Evolutionary conservation across 2,888 invertebrate genomes (phyloP).

Genomic region (Dicyrtoma fusca): DNA sequence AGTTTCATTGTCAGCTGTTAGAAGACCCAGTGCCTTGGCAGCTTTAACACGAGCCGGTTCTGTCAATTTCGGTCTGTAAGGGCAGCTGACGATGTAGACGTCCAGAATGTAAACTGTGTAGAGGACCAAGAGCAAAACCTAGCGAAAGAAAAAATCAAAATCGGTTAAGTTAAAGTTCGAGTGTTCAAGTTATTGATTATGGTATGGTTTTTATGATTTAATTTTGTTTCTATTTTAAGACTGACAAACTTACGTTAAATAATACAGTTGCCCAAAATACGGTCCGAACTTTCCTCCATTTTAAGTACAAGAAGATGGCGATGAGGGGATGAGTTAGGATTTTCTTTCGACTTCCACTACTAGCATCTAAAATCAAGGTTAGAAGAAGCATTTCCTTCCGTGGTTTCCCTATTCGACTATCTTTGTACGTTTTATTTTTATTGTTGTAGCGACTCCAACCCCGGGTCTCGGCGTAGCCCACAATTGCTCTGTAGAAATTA

Average conservation of each 20-base stretch:
- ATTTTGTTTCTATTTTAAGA: too few species aligned
- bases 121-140: constrained; percentile 50
- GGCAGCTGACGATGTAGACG: constrained; percentile 54
- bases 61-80: constrained; percentile 54
- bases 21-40: constrained; percentile 47
- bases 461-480: constrained; percentile 53
- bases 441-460: constrained; percentile 41
- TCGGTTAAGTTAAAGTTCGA: too few species aligned
- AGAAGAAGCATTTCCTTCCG: constrained; percentile 53
- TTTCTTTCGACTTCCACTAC: constrained; percentile 52
- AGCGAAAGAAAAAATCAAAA: too few species aligned
- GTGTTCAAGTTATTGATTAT: too few species aligned
- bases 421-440: background rate
- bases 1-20: constrained; percentile 40
- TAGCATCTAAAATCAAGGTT: constrained; percentile 52
- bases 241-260: constrained; percentile 40
- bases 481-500: constrained; percentile 50
- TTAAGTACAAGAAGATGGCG: constrained; percentile 43
- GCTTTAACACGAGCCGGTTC: constrained; percentile 50
- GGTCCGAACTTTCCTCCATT: constrained; percentile 51
- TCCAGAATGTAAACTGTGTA: constrained; percentile 55
- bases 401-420: constrained; percentile 23
- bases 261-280: constrained; percentile 54
- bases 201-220: too few species aligned
- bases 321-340: constrained; percentile 56